Base-by-base conservation (phyloP, 2,797 vertebrate species). In the Sebastes steindachneri region DNA sequence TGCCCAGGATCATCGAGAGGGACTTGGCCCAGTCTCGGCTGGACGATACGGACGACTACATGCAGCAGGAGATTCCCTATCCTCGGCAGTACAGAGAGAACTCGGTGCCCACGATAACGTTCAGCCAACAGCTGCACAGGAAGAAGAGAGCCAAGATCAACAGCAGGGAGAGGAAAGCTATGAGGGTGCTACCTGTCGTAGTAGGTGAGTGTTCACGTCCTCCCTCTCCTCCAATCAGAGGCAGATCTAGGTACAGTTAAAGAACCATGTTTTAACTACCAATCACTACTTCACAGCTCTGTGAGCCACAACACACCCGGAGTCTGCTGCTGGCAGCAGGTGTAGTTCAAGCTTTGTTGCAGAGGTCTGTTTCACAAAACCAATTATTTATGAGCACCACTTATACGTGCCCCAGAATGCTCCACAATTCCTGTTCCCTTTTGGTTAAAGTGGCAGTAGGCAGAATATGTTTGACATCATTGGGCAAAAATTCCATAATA, bases 151-250 rank as follows among this genome's bases (percentile, higher is more conserved):
- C 96, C 63, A 97, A 97, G 93, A 97, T 98, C 93, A 97, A 97
- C 0, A 94, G 95, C 78, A 88, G 97, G 53, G 98, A 99, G 94
- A 96, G 97, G 89, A 97, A 98, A 79, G 97, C 98, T 9, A 98
- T 98, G 98, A 95, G 90, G 87, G 97, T 98, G 75, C 94, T 99
- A 35, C 98, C 98, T 0, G 97, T 99, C 0, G 97, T 99, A 0
- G 97, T 98, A 0, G 97, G 98, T 98, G 92, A 96, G 97, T 95
- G n/a, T 15, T 41, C 35, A 19, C 2, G 3, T 68, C 51, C 48
- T 63, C 15, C 33, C 4, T 59, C 65, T 64, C 51, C 11, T 55
- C 64, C 68, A 60, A 33, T 28, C 59, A 68, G 54, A 60, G n/a
- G 26, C 6, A 17, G 12, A 10, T 73, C 0, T 21, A 60, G 4